Evolutionary conservation across 2,888 invertebrate species (phyloP).

Genomic region (Camponotus fellah): DNA sequence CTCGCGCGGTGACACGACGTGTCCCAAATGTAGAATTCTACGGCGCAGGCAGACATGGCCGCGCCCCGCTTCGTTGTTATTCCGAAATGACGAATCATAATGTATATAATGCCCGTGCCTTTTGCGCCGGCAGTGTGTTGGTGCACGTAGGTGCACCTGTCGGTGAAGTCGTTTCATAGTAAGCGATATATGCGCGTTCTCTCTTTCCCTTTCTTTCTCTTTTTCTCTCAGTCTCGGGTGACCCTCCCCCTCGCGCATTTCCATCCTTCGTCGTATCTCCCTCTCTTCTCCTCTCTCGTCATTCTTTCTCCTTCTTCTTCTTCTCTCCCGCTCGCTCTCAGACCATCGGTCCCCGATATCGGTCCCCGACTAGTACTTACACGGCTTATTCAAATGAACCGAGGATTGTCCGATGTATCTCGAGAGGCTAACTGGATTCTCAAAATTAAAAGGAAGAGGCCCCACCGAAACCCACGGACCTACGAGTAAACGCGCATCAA

Average conservation of each 20-base stretch:
- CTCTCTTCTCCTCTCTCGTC: conserved; percentile 44
- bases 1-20: conserved; percentile 71
- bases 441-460: conserved; percentile 81
- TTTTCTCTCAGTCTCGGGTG: conserved; percentile 24
- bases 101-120: conserved; percentile 81
- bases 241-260: conserved; percentile 43
- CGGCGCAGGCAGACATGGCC: conserved; percentile 81
- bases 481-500: conserved; percentile 36
- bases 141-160: conserved; percentile 76
- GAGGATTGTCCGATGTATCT: conserved; percentile 82
- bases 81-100: conserved; percentile 86
- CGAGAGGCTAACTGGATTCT: conserved; percentile 82
- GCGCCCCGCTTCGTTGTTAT: conserved; percentile 82
- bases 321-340: conserved; percentile 34
- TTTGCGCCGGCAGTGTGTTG: conserved; percentile 71
- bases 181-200: conserved; percentile 67
- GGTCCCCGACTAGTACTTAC: conserved; percentile 79
- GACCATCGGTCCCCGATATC: conserved; percentile 42
- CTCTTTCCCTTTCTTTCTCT: conserved; percentile 35
- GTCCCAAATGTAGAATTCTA: conserved; percentile 85
- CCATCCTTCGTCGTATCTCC: conserved; percentile 23
- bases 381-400: conserved; percentile 84
- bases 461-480: conserved; percentile 52
- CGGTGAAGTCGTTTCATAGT: conserved; percentile 74
- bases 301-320: conserved; percentile 58